Evolutionary conservation across 1,140 invertebrate species (phyloP), one percentile per base, ranked within the genome.

Genomic region (Solenopsis fugax): DNA sequence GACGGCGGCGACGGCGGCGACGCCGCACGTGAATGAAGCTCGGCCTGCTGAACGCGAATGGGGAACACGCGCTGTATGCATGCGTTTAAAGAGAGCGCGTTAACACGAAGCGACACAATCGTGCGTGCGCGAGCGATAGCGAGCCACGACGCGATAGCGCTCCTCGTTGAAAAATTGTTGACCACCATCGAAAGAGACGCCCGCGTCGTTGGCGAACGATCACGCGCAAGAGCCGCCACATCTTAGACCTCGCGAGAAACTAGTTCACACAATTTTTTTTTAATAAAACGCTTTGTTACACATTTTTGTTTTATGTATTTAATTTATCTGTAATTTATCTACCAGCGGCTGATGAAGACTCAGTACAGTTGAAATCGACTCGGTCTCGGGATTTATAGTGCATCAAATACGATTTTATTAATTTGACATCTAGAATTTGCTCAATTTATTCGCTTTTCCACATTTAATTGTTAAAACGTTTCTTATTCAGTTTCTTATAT

Each of bases 41-140:
- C 77, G 72, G 48, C 50, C 34, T 54, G 72, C 41, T 34, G 24
- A 62, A 54, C 56, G 80, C 87, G 88, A 90, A 90, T 88, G 88
- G 80, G 37, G 86, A 86, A 87, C 90, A 89, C 90, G 90, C 88
- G 89, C 77, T 78, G 62, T 24, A 60, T 73, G 90, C 90, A 89
- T 92, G 89, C 76, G 80, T 89, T 91, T 91, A 91, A 91, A 92
- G 87, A 91, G 85, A 75, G 80, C 76, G 76, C 64, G 81, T 56
- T 56, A 84, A 76, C 62, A 24, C 86, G 41, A 85, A 77, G 48
- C 81, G 65, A 88, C 72, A 88, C 85, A 86, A 87, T 88, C 75
- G 71, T 85, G 58, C 75, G 82, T 60, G 72, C 41, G 64, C 86
- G 73, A 69, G 75, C 76, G 87, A 88, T 82, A 87, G 41, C 67